Evolutionary conservation across 2,888 invertebrate genomes (phyloP).

Genomic region (Ophion costatus): DNA sequence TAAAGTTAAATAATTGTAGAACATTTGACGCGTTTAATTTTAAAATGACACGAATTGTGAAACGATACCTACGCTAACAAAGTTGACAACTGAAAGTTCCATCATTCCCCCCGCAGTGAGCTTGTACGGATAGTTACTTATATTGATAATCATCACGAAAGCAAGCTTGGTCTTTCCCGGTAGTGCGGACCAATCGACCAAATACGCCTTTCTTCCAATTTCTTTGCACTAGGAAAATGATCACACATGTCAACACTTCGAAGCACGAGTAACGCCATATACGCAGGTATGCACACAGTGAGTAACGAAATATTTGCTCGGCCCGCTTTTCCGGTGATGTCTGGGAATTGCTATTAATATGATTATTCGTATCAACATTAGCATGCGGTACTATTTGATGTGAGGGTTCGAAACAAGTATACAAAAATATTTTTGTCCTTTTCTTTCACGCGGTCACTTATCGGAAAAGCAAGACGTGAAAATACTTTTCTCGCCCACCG

Average conservation of each 20-base stretch:
- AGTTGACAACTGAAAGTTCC: slow-evolving; percentile 59
- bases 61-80: slow-evolving; percentile 47
- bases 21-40: neutral
- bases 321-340: no score
- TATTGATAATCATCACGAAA: slow-evolving; percentile 60
- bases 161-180: slow-evolving; percentile 42
- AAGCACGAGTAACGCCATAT: no score
- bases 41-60: neutral
- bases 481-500: no score
- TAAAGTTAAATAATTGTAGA: neutral
- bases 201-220: slow-evolving; percentile 48
- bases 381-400: no score
- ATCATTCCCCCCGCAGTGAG: slow-evolving; percentile 65
- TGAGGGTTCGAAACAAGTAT: no score
- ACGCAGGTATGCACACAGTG: no score
- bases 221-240: slow-evolving; percentile 42
- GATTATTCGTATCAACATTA: no score
- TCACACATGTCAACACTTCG: neutral
- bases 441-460: no score
- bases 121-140: slow-evolving; percentile 39
- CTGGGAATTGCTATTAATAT: no score
- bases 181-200: slow-evolving; percentile 64
- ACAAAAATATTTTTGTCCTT: no score
- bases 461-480: no score
- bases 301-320: no score